These are phyloP conservation scores for Ptilonorhynchus violaceus DNA, from an alignment of 2,113 vertebrate species.

Conservation along the genomic window DNA sequence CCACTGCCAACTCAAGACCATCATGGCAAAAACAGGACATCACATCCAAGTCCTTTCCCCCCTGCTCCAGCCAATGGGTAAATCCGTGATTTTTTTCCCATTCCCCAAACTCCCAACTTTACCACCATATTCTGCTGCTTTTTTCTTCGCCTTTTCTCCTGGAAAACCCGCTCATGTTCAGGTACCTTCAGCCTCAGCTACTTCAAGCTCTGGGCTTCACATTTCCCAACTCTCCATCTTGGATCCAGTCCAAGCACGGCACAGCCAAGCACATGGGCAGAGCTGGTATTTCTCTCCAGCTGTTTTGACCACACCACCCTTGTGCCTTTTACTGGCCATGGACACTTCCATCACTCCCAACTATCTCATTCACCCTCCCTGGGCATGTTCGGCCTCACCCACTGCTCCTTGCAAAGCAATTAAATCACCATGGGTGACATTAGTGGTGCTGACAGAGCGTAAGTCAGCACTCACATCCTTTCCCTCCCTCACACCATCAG, in stretches of 20 bases:
- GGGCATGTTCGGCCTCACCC: not conserved
- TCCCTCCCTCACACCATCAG: not conserved
- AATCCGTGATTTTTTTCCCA: not conserved
- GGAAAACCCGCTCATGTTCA: not conserved
- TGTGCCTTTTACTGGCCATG: not conserved
- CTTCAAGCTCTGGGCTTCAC: not conserved
- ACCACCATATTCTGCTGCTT: not conserved
- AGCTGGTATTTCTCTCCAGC: not conserved
- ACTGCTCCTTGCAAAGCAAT: not conserved
- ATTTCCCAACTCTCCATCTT: not conserved
- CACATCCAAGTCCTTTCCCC: not conserved
- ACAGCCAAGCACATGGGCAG: accelerated
- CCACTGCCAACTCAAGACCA: not conserved
- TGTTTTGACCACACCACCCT: not conserved
- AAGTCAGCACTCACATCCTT: not conserved
- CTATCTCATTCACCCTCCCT: not conserved
- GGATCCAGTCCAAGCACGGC: not conserved
- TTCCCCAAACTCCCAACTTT: not conserved
- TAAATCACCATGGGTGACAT: not conserved
- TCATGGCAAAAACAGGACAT: not conserved
- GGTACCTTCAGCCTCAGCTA: not conserved
- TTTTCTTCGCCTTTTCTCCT: not conserved
- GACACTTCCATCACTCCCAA: not conserved
- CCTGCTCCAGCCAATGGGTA: not conserved
- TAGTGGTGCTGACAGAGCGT: not conserved